Evolutionary conservation across 2,113 vertebrate species (phyloP).

Genomic region (Bagarius yarrelli): DNA sequence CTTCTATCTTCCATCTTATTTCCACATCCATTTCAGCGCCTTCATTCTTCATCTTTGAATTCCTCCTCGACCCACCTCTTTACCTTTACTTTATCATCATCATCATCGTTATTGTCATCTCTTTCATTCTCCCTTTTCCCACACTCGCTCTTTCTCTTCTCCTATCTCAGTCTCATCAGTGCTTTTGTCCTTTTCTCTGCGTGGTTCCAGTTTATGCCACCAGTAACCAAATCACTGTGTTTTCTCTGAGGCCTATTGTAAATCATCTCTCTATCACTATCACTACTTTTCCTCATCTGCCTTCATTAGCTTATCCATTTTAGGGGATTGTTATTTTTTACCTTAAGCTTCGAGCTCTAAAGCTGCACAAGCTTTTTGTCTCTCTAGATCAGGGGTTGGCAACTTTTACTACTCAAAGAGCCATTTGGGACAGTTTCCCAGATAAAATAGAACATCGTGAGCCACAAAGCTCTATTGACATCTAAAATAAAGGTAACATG

Average conservation of each 20-base stretch:
- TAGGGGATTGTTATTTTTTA: constrained; percentile 44
- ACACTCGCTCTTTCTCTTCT: constrained; percentile 30
- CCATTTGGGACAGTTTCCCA: too few relatives aligned
- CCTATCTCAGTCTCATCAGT: constrained; percentile 21
- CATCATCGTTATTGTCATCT: neutral
- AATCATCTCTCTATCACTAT: constrained; percentile 19
- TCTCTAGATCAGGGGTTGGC: too few relatives aligned
- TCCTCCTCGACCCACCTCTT: neutral
- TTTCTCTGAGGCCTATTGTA: constrained; percentile 1
- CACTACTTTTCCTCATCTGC: constrained; percentile 13
- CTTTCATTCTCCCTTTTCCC: neutral
- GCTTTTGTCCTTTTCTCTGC: neutral
- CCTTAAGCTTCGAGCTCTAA: constrained; percentile 14
- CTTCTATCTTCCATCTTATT: constrained; percentile 25
- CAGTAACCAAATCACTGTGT: constrained; percentile 20
- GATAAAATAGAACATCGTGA: too few relatives aligned
- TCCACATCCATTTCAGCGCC: constrained; percentile 9
- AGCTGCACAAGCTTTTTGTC: constrained; percentile 22
- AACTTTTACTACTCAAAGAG: too few relatives aligned
- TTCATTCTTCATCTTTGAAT: neutral
- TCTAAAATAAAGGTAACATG: too few relatives aligned
- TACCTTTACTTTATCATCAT: neutral
- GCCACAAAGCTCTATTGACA: too few relatives aligned
- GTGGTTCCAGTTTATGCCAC: constrained; percentile 8
- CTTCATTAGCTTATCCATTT: constrained; percentile 42